Evolutionary conservation across 1,140 invertebrate genomes (phyloP).

Genomic region (Hesperophylax magnus): DNA sequence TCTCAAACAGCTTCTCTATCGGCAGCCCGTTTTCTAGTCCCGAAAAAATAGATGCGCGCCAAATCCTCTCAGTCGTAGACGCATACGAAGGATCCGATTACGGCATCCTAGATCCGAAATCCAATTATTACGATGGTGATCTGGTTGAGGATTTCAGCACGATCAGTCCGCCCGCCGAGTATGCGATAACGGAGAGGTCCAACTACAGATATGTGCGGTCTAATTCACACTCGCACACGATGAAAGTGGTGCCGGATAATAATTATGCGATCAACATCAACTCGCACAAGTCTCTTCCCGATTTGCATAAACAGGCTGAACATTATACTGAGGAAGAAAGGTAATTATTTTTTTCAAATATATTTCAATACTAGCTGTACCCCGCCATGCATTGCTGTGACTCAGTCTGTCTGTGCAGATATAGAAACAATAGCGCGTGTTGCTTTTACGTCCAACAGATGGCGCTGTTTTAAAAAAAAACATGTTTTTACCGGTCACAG

Average conservation of each 20-base stretch:
- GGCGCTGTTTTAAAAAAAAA: no score
- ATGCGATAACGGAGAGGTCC: constrained; percentile 67
- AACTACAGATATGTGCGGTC: constrained; percentile 66
- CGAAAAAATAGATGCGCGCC: constrained; percentile 53
- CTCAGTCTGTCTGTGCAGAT: no score
- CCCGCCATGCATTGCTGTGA: no score
- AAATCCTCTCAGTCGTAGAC: constrained; percentile 53
- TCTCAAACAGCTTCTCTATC: constrained; percentile 54
- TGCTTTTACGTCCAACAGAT: no score
- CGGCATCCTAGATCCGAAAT: constrained; percentile 48
- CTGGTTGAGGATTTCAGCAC: constrained; percentile 70
- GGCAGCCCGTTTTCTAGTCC: constrained; percentile 55
- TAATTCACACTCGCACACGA: constrained; percentile 78
- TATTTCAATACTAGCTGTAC: no score
- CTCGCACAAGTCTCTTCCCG: constrained; percentile 88
- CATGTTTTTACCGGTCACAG: no score
- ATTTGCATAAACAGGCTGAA: constrained; percentile 79
- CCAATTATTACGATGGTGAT: constrained; percentile 52
- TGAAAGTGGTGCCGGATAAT: constrained; percentile 65
- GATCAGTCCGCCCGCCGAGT: constrained; percentile 77
- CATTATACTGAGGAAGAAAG: constrained; percentile 62
- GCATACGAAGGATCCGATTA: constrained; percentile 51
- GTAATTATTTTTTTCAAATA: neutral
- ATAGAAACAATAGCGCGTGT: no score
- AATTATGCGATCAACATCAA: constrained; percentile 72